Percentiles rank a stretch among this genome's conserved stretches.
Conservation (phyloP, 1,140 invertebrate genomes). For the Stegodyphus dumicola region DNA sequence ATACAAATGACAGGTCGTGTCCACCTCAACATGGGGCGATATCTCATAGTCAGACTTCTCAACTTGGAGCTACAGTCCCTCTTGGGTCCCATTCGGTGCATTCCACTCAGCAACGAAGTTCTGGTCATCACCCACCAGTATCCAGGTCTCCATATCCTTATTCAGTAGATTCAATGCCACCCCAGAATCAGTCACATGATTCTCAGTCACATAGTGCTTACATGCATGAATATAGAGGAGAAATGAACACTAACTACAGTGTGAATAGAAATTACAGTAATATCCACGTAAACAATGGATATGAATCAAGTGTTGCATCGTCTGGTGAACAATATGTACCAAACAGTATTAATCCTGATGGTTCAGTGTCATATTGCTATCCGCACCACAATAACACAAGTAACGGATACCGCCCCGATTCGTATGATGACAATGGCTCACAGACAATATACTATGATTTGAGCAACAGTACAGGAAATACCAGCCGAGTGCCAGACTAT, state of each 20-base stretch:
- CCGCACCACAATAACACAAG: constrained; percentile 42
- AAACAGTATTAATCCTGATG: constrained; percentile 56
- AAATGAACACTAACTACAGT: constrained; percentile 41
- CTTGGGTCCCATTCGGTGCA: constrained; percentile 26
- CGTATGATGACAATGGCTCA: constrained; percentile 49
- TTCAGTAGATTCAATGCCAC: constrained; percentile 29
- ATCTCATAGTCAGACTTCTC: constrained; percentile 26
- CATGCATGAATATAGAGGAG: constrained; percentile 55
- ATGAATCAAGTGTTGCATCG: constrained; percentile 43
- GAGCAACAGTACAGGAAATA: constrained; percentile 54
- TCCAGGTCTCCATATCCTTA: constrained; percentile 45
- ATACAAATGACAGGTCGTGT: constrained; percentile 33
- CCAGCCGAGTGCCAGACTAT: constrained; percentile 59
- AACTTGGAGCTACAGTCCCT: constrained; percentile 17
- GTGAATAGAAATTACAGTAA: constrained; percentile 40
- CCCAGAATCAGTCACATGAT: constrained; percentile 23
- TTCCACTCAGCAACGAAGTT: constrained; percentile 6
- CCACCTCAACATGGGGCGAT: constrained; percentile 17
- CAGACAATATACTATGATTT: constrained; percentile 60
- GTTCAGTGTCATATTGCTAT: constrained; percentile 55
- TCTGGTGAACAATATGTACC: constrained; percentile 46
- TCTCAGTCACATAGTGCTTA: constrained; percentile 39
- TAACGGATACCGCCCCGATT: constrained; percentile 37
- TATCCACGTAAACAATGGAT: constrained; percentile 40
- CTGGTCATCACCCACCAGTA: constrained; percentile 31